These are phyloP conservation scores for Stylophora pistillata DNA, from an alignment of 64 coral and sea anemone species.

Conservation along the genomic window DNA sequence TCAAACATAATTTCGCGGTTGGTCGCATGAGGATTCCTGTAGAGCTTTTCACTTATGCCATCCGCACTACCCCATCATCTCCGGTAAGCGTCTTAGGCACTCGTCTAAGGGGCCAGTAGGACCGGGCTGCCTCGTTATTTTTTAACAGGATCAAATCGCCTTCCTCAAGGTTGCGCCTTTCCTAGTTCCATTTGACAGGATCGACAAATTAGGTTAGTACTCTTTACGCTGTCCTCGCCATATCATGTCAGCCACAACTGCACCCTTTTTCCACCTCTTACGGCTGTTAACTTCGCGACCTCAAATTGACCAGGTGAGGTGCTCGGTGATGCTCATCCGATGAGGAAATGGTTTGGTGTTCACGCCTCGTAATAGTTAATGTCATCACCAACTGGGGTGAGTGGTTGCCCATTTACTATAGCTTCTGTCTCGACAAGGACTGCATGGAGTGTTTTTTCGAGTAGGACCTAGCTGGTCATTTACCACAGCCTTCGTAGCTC, in stretches of 20 bases:
- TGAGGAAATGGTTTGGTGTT: slow-evolving; percentile 37
- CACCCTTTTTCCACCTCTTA: slow-evolving; percentile 22
- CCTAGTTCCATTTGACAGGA: slow-evolving; percentile 43
- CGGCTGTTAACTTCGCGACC: slow-evolving; percentile 12
- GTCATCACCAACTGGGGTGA: too few relatives aligned
- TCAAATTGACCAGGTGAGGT: slow-evolving; percentile 18
- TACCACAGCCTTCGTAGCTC: slow-evolving; percentile 26
- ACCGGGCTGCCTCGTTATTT: background rate
- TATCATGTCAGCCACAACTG: slow-evolving; percentile 14
- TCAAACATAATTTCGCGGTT: background rate
- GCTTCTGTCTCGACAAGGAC: slow-evolving; percentile 19
- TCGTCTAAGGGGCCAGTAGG: slow-evolving; percentile 22
- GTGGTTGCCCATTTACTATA: too few relatives aligned
- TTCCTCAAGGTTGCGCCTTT: slow-evolving; percentile 14
- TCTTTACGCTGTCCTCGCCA: slow-evolving; percentile 45
- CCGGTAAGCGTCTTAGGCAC: background rate
- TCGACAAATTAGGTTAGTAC: slow-evolving; percentile 13
- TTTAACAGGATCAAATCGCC: slow-evolving; percentile 47
- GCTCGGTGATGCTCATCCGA: slow-evolving; percentile 20
- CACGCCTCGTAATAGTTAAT: slow-evolving; percentile 7
- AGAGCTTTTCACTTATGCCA: slow-evolving; percentile 18
- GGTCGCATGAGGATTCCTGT: slow-evolving; percentile 17
- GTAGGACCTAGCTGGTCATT: slow-evolving; percentile 10
- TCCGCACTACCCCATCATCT: background rate
- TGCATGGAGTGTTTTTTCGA: slow-evolving; percentile 16